These are phyloP conservation scores for Paraescarpia echinospica DNA, from an alignment of 1,140 invertebrate species.

Conservation along the genomic window DNA sequence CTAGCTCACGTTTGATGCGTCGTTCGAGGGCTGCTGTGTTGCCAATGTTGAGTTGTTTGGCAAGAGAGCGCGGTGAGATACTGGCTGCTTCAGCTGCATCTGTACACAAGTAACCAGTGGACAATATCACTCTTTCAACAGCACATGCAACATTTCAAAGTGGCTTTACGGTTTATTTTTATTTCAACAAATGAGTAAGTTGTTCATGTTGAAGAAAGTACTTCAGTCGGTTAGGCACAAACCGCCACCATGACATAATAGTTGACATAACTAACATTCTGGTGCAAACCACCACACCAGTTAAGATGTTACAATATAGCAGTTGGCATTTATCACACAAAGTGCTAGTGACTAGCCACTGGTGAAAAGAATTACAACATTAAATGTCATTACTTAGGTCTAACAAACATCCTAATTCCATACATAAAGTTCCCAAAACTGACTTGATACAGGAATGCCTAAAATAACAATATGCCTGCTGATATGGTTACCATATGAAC, in stretches of 20 bases:
- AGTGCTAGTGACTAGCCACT: not conserved
- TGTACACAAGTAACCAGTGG: slow-evolving; percentile 28
- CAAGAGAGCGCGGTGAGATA: slow-evolving; percentile 51
- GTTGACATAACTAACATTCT: no score
- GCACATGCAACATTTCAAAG: not conserved
- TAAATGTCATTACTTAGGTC: not conserved
- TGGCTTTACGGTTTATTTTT: no score
- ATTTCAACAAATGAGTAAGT: no score
- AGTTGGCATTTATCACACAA: not conserved
- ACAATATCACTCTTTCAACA: not conserved
- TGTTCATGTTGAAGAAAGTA: not conserved
- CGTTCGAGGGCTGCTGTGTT: slow-evolving; percentile 68
- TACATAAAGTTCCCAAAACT: not conserved
- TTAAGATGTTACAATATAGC: not conserved
- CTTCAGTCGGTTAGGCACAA: not conserved
- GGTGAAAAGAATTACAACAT: not conserved
- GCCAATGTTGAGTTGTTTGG: slow-evolving; percentile 57
- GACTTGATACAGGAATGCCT: not conserved
- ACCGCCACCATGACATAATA: not conserved
- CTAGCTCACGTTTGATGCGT: slow-evolving; percentile 79
- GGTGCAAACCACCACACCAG: not conserved
- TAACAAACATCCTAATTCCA: not conserved
- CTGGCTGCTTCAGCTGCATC: slow-evolving; percentile 50
- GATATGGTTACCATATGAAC: not conserved
- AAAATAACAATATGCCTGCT: not conserved